Base-by-base conservation (phyloP, 1,140 invertebrate species). In the Conopomorpha cramerella region DNA sequence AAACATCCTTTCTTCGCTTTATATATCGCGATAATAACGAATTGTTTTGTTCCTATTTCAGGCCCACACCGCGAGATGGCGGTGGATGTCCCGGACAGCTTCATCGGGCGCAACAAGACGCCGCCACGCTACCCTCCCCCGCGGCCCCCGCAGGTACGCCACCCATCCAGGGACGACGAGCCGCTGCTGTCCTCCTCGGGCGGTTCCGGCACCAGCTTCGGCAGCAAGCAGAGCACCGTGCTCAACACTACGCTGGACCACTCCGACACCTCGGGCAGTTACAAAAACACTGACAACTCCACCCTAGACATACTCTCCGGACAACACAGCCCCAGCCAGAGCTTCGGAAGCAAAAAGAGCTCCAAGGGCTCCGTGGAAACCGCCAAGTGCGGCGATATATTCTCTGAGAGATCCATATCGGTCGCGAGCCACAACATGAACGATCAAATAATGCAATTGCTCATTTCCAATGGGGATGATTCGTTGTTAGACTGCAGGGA, bases 11-110 rank as follows among this genome's bases (percentile, higher is more conserved):
- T n/a, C n/a, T n/a, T n/a, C n/a, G n/a, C n/a, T n/a, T n/a, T n/a
- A n/a, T n/a, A n/a, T n/a, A n/a, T n/a, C n/a, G n/a, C n/a, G n/a
- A n/a, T n/a, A n/a, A n/a, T n/a, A n/a, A n/a, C n/a, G n/a, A n/a
- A n/a, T n/a, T n/a, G n/a, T n/a, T n/a, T n/a, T n/a, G n/a, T n/a
- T n/a, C n/a, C n/a, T n/a, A n/a, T 72, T 74, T 36, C 77, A 84
- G 85, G 88, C 74, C 90, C 90, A 57, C 90, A 92, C 81, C 86
- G 91, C 61, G 96, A 99, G 85, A 95, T 98, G 91, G 93, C 96
- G 55, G 95, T 99, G 60, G 96, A 98, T 79, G 95, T 96, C 43
- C 96, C 96, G 55, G 95, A 96, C 61, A 90, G 88, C 56, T 98
- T 98, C 79, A 88, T 96, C 48, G 91, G 85, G 46, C 83, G 88